Evolutionary conservation across 1,140 invertebrate genomes (phyloP).

Genomic region (Galleria mellonella): DNA sequence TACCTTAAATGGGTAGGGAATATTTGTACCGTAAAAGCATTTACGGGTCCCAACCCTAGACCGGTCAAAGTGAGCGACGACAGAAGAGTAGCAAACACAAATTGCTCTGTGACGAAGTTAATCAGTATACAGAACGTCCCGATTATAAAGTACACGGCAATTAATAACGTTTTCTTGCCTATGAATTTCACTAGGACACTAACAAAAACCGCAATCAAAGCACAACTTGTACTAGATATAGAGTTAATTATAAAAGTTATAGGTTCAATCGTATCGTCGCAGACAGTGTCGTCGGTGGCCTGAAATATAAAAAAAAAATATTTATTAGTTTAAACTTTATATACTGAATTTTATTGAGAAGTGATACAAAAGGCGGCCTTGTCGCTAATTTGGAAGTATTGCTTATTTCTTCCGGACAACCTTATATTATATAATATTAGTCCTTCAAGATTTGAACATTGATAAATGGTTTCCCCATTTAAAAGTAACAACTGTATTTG

Average conservation of each 20-base stretch:
- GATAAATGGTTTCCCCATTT: too few species aligned
- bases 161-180: slow-evolving; percentile 51
- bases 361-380: too few species aligned
- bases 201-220: slow-evolving; percentile 34
- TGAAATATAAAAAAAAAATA: slow-evolving; percentile 20
- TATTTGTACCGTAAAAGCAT: slow-evolving; percentile 53
- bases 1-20: slow-evolving; percentile 63
- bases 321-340: too few species aligned
- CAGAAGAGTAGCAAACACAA: slow-evolving; percentile 50
- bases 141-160: slow-evolving; percentile 29
- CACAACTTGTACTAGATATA: slow-evolving; percentile 33
- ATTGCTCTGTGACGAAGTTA: slow-evolving; percentile 43
- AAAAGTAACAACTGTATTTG: too few species aligned
- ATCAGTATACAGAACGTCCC: slow-evolving; percentile 42
- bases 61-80: slow-evolving; percentile 41
- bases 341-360: too few species aligned
- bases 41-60: slow-evolving; percentile 48
- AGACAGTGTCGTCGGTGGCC: slow-evolving; percentile 22
- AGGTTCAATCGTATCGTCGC: slow-evolving; percentile 41
- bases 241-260: slow-evolving; percentile 48
- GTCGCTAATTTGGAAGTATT: too few species aligned
- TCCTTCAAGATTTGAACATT: too few species aligned
- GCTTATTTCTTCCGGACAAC: too few species aligned
- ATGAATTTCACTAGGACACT: slow-evolving; percentile 42
- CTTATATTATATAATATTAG: too few species aligned